These are phyloP conservation scores for Phoenicopterus ruber DNA, from an alignment of 2,113 vertebrate species.

Conservation along the genomic window DNA sequence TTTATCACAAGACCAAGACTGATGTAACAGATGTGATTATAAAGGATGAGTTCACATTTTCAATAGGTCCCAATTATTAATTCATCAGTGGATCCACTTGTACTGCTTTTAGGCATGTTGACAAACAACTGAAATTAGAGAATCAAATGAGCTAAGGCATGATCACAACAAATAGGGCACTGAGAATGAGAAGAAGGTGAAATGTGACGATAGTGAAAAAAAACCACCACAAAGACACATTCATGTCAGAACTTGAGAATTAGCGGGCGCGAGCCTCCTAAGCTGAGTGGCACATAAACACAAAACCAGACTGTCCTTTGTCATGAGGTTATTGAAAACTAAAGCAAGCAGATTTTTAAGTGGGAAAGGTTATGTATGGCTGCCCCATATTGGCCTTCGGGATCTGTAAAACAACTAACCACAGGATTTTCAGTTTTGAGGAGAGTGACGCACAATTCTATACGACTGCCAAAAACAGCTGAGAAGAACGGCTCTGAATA, in stretches of 20 bases:
- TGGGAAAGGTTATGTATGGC: neutral
- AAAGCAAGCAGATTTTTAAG: neutral
- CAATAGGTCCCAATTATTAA: neutral
- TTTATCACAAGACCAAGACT: neutral
- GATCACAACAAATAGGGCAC: neutral
- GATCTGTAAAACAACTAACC: neutral
- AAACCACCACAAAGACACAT: neutral
- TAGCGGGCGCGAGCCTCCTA: neutral
- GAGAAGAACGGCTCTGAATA: neutral
- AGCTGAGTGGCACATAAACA: neutral
- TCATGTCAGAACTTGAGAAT: neutral
- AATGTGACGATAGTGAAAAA: neutral
- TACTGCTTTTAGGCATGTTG: neutral
- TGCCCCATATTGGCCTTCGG: accelerated
- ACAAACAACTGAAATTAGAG: neutral
- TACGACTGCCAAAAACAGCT: neutral
- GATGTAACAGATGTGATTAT: neutral
- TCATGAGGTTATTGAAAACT: neutral
- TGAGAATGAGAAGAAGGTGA: neutral
- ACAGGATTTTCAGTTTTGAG: neutral
- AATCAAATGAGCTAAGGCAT: neutral
- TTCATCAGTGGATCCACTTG: neutral
- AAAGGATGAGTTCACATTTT: neutral
- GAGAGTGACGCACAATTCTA: neutral
- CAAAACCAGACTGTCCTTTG: neutral